These are phyloP conservation scores for Theonella swinhoei DNA, from an alignment of 37 sponge, comb jelly and placozoan genomes.

Conservation along the genomic window DNA sequence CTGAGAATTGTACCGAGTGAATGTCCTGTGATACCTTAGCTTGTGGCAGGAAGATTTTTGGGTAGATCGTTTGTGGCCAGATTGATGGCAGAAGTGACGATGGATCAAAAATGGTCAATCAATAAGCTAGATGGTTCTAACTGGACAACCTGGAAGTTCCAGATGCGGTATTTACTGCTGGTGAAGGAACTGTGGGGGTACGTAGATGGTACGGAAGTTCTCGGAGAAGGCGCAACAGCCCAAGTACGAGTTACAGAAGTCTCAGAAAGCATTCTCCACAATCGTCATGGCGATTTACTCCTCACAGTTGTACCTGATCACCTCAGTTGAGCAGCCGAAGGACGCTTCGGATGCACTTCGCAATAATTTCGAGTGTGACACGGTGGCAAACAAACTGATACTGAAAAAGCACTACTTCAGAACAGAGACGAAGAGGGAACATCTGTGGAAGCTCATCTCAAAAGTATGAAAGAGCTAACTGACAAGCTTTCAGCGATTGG, in stretches of 20 bases:
- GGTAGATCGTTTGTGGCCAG: background rate
- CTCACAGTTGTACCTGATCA: slow-evolving; percentile 51
- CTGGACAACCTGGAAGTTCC: slow-evolving; percentile 66
- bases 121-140: no score
- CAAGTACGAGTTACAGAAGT: slow-evolving; percentile 17
- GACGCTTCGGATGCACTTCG: slow-evolving; percentile 19
- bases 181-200: slow-evolving; percentile 42
- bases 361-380: slow-evolving; percentile 46
- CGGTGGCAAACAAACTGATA: slow-evolving; percentile 52
- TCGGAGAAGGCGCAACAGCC: slow-evolving; percentile 20
- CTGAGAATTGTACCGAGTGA: no score
- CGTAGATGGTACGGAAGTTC: slow-evolving; percentile 45
- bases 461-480: slow-evolving; percentile 61
- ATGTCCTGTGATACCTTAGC: no score
- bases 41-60: no score
- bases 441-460: slow-evolving; percentile 34
- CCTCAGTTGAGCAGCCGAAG: slow-evolving; percentile 25
- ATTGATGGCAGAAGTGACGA: no score
- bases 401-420: slow-evolving; percentile 56
- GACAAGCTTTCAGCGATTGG: slow-evolving; percentile 53
- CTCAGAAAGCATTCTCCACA: slow-evolving; percentile 45
- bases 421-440: slow-evolving; percentile 50
- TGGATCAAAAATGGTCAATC: no score
- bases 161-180: slow-evolving; percentile 37
- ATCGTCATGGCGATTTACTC: slow-evolving; percentile 40